These are phyloP conservation scores for Lasiurus cinereus DNA, from an alignment of 2,113 vertebrate species.

Conservation along the genomic window DNA sequence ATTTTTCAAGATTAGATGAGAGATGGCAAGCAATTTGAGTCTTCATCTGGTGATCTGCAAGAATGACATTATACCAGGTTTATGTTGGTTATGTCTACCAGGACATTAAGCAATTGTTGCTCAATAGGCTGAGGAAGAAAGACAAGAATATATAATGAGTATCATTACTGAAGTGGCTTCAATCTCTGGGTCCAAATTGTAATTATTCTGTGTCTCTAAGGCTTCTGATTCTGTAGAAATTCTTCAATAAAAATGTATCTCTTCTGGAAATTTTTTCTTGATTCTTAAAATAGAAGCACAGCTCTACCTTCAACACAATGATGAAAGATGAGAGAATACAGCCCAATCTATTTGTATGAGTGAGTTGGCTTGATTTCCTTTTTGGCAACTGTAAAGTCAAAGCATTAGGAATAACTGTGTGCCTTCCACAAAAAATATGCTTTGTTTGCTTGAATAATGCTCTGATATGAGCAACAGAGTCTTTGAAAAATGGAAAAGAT, in stretches of 20 bases:
- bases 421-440: slow-evolving; percentile 71
- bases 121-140: slow-evolving; percentile 54
- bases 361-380: slow-evolving; percentile 72
- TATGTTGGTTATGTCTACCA: slow-evolving; percentile 38
- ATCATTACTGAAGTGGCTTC: slow-evolving; percentile 59
- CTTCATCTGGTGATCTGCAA: slow-evolving; percentile 40
- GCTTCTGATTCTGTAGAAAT: slow-evolving; percentile 60
- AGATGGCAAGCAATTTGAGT: background rate
- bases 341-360: slow-evolving; percentile 64
- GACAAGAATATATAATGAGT: slow-evolving; percentile 65
- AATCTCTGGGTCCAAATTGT: slow-evolving; percentile 57
- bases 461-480: slow-evolving; percentile 51
- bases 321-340: slow-evolving; percentile 53
- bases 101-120: slow-evolving; percentile 50
- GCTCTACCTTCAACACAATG: slow-evolving; percentile 58
- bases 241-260: slow-evolving; percentile 67
- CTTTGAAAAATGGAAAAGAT: slow-evolving; percentile 69
- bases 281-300: slow-evolving; percentile 69
- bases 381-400: slow-evolving; percentile 62
- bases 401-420: slow-evolving; percentile 64
- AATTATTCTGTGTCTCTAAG: slow-evolving; percentile 70
- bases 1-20: slow-evolving; percentile 35
- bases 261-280: slow-evolving; percentile 61
- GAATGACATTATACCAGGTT: slow-evolving; percentile 44
- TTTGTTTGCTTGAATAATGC: slow-evolving; percentile 60